A percentile compares a stretch with the other conserved stretches of the same genome.
phyloP scores from a whole-genome alignment of 1,140 invertebrate genomes.

The Thaumatotibia leucotreta region DNA sequence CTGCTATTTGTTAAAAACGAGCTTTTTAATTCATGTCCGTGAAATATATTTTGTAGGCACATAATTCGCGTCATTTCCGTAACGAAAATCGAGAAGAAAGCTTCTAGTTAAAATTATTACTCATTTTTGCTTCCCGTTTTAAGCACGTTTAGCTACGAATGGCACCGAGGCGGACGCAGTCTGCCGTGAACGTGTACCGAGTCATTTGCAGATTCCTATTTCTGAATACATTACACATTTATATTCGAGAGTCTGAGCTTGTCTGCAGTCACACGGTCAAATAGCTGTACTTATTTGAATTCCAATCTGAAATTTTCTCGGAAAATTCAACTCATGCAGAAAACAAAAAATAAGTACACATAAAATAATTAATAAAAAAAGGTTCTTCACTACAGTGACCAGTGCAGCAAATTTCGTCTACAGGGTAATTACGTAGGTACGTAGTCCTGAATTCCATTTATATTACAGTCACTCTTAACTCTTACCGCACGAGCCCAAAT shows the following conservation, averaged over 20 bases:
- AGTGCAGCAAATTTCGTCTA: too few relatives aligned
- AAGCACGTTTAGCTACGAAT: neutral
- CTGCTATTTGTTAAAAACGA: too few relatives aligned
- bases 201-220: slow-evolving; percentile 2
- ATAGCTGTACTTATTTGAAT: neutral
- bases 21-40: too few relatives aligned
- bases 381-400: too few relatives aligned
- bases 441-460: too few relatives aligned
- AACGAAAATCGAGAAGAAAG: neutral
- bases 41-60: too few relatives aligned
- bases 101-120: neutral
- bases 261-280: neutral
- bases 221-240: neutral
- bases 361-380: too few relatives aligned
- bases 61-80: neutral
- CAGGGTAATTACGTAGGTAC: too few relatives aligned
- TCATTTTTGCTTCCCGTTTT: neutral
- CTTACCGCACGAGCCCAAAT: too few relatives aligned
- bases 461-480: too few relatives aligned
- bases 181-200: slow-evolving; percentile 1
- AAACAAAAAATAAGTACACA: neutral
- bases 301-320: neutral
- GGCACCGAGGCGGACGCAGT: neutral
- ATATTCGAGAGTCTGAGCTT: neutral
- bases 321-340: neutral